Base-by-base conservation (phyloP, 2,113 vertebrate genomes). In the Tenebrosternarchus preto region DNA sequence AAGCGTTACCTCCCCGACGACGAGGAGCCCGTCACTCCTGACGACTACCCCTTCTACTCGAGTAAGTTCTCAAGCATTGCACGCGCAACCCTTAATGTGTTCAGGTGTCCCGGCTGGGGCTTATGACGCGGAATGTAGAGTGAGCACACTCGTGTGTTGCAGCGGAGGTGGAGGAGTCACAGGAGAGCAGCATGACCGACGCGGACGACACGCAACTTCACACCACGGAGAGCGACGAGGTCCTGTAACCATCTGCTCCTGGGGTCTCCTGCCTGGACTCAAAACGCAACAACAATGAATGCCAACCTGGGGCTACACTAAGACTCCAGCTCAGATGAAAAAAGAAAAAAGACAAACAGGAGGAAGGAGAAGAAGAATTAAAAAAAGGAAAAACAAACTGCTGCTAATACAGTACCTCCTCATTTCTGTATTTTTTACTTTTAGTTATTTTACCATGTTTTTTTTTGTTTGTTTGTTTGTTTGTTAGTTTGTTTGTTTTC, bases 1-100 rank as follows among this genome's bases (percentile, higher is more conserved):
- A 99, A 99, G 69, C 92, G 97, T 70, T 99, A 98, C 90, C 94
- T 99, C 83, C 98, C 98, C 2, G 98, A 99, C n/a, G 98, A 99
- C 6, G 95, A 96, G 83, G 95, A 97, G 57, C 94, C 95, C 11
- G 92, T 96, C 82, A 94, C 94, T 16, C 94, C 94, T 39, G 95
- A 96, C 81, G 94, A 95, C 77, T 95, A 90, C 73, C 90, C 87
- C 12, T 93, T 86, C 46, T 93, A 92, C 74, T 92, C 92, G 89
- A 93, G 91, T 94, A 83, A 86, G 71, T 71, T 8, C 31, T n/a
- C 53, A 59, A 24, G 29, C 29, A 20, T 20, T 11, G 9, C 39
- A 46, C 39, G 36, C 36, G 7, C 3, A 4, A 7, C 36, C n/a
- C n/a, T n/a, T 36, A 7, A 3, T 7, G 36, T 7, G 3, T 36